These are phyloP conservation scores for Isaurus tuberculatus DNA, from an alignment of 92 coral and sea anemone genomes.

Conservation along the genomic window DNA sequence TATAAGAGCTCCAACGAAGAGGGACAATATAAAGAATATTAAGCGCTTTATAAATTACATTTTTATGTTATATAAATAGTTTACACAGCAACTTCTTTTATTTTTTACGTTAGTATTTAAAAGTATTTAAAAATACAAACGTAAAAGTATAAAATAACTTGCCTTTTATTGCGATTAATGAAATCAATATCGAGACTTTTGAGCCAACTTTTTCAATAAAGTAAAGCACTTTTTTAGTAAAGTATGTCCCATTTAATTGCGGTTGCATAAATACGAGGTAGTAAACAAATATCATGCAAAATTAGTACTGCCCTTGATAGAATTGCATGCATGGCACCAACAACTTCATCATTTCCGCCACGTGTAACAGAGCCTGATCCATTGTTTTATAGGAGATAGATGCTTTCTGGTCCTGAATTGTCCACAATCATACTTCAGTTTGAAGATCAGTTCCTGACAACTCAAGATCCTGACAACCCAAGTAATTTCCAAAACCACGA, in stretches of 20 bases:
- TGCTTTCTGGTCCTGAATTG: conserved; percentile 63
- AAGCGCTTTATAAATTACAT: no score
- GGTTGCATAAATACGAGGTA: background rate
- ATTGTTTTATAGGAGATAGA: conserved; percentile 54
- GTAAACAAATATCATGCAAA: background rate
- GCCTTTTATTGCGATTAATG: background rate
- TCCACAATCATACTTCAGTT: conserved; percentile 51
- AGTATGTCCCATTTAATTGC: conserved; percentile 7
- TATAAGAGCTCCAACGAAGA: no score
- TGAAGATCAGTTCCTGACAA: conserved; percentile 40
- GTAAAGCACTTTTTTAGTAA: conserved; percentile 10
- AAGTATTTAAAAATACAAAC: no score
- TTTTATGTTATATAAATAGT: no score
- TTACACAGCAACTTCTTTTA: no score
- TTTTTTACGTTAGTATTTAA: no score
- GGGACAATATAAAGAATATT: no score
- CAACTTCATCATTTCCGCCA: conserved; percentile 9
- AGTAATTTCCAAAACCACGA: conserved; percentile 55
- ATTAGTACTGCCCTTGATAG: background rate
- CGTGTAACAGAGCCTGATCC: background rate
- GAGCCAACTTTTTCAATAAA: background rate
- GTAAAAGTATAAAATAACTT: background rate
- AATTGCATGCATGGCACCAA: conserved; percentile 14
- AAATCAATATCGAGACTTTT: background rate
- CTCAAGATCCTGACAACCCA: conserved; percentile 51